Percentiles rank a stretch among this genome's conserved stretches.
Evolutionary conservation across 2,888 invertebrate species (phyloP).

Genomic region (Drosophila kuntzei): DNA sequence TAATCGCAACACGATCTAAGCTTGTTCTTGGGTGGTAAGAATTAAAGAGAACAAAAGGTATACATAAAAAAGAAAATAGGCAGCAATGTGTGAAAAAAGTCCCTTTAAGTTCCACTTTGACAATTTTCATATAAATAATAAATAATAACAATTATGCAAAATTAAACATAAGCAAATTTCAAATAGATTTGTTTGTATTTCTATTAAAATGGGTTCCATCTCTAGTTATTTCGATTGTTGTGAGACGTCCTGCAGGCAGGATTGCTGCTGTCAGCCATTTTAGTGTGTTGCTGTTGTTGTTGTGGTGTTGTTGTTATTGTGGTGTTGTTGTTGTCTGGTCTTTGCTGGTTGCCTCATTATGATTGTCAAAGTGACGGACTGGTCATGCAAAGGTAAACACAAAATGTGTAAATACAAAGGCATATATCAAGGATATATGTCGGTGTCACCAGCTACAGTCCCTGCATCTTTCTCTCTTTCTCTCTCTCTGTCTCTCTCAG

Average conservation of each 20-base stretch:
- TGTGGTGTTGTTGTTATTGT: conserved; percentile 20
- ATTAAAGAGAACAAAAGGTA: no score
- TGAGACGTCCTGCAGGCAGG: conserved; percentile 68
- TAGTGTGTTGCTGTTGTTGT: conserved; percentile 12
- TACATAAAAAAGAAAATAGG: no score
- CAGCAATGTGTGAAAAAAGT: no score
- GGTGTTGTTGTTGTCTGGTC: conserved; percentile 35
- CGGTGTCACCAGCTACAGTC: conserved; percentile 38
- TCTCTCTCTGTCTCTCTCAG: neutral
- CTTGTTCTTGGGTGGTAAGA: no score
- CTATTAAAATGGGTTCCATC: conserved; percentile 45
- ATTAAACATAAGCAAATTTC: neutral
- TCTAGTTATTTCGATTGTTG: conserved; percentile 52
- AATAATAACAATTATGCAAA: neutral
- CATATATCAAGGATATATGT: conserved; percentile 56
- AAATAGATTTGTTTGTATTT: neutral
- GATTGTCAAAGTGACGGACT: conserved; percentile 81
- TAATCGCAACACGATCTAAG: no score
- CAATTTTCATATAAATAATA: no score
- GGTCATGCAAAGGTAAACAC: conserved; percentile 80
- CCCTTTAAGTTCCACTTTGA: no score
- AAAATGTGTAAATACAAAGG: conserved; percentile 76
- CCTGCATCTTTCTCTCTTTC: neutral
- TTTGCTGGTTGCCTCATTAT: conserved; percentile 72
- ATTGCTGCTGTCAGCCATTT: conserved; percentile 77